A percentile compares a stretch with the other conserved stretches of the same genome.
Evolutionary conservation across 2,113 vertebrate genomes (phyloP).

Genomic region (Tor tambroides): DNA sequence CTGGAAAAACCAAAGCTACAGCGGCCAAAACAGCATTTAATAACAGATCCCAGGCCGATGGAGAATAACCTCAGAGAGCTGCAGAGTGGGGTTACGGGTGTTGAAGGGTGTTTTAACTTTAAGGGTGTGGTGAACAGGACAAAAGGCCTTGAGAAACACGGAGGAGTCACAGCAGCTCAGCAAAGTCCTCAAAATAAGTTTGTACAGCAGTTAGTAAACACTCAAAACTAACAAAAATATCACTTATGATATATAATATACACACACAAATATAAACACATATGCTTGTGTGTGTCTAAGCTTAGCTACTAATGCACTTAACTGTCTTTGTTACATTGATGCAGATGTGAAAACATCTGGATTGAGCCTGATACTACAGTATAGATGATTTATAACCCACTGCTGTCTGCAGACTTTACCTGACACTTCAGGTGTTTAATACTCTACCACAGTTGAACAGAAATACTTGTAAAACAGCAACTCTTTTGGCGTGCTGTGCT

Average conservation of each 20-base stretch:
- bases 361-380: background rate
- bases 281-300: too few species aligned
- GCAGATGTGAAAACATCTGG: constrained; percentile 35
- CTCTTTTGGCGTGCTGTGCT: background rate
- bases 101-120: background rate
- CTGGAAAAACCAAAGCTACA: background rate
- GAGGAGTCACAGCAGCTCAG: background rate
- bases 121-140: constrained; percentile 38
- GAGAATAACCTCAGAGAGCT: background rate
- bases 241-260: too few species aligned
- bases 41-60: background rate
- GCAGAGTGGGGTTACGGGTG: background rate
- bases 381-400: background rate
- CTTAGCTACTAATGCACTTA: background rate
- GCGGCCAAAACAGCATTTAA: background rate
- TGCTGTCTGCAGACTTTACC: background rate
- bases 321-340: background rate
- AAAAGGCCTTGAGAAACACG: constrained; percentile 6
- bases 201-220: background rate
- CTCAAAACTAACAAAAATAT: background rate
- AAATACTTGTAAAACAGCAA: background rate
- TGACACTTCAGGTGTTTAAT: background rate
- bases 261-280: too few species aligned
- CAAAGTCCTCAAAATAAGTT: background rate
- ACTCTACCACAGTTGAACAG: background rate